phyloP scores from a whole-genome alignment of 2,113 vertebrate species.

The Microcebus murinus region DNA sequence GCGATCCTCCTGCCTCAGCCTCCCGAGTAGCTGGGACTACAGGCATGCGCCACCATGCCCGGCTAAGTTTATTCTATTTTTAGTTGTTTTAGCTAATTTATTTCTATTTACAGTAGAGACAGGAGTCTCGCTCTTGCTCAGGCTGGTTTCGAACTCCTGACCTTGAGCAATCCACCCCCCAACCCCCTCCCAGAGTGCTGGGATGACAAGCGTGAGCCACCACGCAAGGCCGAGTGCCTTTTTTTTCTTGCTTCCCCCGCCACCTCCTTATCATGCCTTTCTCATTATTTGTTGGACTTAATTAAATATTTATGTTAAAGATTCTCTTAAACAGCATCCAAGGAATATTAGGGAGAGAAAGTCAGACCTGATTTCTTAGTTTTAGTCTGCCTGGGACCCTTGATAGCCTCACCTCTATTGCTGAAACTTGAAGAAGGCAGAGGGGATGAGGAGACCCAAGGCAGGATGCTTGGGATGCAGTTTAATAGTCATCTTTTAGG shows the following conservation, averaged over 20 bases:
- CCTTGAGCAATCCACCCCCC: too few relatives aligned
- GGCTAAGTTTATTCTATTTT: too few relatives aligned
- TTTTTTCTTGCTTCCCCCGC: not conserved
- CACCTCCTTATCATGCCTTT: not conserved
- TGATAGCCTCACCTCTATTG: not conserved
- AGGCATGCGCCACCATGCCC: too few relatives aligned
- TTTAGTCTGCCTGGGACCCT: not conserved
- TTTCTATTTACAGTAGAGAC: too few relatives aligned
- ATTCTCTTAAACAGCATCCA: not conserved
- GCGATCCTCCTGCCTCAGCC: too few relatives aligned
- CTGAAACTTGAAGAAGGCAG: not conserved
- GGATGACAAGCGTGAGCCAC: too few relatives aligned
- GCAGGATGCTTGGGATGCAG: constrained; percentile 14
- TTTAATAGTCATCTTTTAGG: constrained; percentile 58
- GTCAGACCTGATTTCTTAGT: not conserved
- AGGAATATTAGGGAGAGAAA: not conserved
- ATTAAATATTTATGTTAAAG: constrained; percentile 45
- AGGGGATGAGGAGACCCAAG: not conserved
- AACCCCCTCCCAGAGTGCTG: too few relatives aligned
- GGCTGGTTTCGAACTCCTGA: too few relatives aligned
- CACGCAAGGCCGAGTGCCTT: too few relatives aligned
- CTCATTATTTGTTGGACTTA: constrained; percentile 5
- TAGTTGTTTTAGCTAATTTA: too few relatives aligned
- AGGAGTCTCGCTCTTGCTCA: too few relatives aligned
- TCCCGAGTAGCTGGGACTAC: too few relatives aligned